A percentile compares a stretch with the other conserved stretches of the same genome.
These are phyloP conservation scores for Theretra japonica DNA, from an alignment of 2,888 invertebrate genomes.

Conservation along the genomic window DNA sequence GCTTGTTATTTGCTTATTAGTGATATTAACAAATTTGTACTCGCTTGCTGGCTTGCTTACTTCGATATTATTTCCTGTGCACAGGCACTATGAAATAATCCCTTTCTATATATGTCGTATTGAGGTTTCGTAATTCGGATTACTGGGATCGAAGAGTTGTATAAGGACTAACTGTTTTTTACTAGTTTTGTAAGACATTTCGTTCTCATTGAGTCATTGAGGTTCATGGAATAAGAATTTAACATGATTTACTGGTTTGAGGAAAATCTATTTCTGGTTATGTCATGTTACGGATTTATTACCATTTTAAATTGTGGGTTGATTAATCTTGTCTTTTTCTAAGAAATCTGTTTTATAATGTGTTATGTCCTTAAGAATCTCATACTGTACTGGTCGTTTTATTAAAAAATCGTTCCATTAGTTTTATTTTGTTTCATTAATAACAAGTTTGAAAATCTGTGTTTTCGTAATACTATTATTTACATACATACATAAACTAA, in stretches of 20 bases:
- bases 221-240: background rate
- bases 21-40: conserved; percentile 43
- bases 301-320: background rate
- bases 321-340: background rate
- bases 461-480: no score
- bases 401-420: no score
- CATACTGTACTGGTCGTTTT: no score
- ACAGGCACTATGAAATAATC: conserved; percentile 35
- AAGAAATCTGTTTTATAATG: background rate
- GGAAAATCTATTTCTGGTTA: conserved; percentile 6
- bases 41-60: conserved; percentile 52
- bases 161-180: background rate
- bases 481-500: no score
- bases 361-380: no score
- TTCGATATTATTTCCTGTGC: conserved; percentile 54
- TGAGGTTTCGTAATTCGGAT: background rate
- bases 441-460: no score
- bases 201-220: background rate
- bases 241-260: background rate
- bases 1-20: conserved; percentile 14
- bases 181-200: background rate
- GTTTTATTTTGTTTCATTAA: no score
- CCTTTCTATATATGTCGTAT: background rate
- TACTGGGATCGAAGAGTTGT: background rate
- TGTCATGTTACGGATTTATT: background rate